Conservation (phyloP, 2,113 vertebrate species). For the Pimephales promelas region DNA sequence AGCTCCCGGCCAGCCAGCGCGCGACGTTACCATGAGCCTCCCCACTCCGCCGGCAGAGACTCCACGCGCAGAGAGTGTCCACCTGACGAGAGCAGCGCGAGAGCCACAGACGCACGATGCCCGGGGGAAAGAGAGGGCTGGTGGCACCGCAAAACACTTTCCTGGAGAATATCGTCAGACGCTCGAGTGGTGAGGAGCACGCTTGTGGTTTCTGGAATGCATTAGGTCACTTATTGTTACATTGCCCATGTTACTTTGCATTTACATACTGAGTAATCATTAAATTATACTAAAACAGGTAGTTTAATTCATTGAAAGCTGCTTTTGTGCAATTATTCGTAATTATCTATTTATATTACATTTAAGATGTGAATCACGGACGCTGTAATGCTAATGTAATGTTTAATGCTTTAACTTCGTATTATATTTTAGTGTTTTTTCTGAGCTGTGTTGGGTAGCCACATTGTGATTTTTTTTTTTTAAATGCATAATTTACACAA, state of each 20-base stretch:
- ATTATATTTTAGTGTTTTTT: not conserved
- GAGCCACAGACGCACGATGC: constrained; percentile 82
- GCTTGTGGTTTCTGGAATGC: not conserved
- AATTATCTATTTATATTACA: not conserved
- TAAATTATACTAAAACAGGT: not conserved
- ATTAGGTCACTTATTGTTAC: not conserved
- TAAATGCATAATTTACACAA: not conserved
- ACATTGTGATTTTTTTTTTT: not conserved
- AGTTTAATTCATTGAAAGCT: not conserved
- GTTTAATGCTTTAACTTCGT: not conserved
- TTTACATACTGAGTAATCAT: not conserved
- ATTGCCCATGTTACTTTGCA: not conserved
- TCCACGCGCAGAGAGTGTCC: constrained; percentile 72
- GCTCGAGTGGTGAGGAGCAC: constrained; percentile 87
- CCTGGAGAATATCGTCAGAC: constrained; percentile 94
- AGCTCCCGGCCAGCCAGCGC: constrained; percentile 68
- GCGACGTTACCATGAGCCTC: constrained; percentile 82
- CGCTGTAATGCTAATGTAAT: not conserved
- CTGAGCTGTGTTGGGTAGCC: not conserved
- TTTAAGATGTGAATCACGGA: not conserved
- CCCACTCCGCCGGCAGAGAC: constrained; percentile 74
- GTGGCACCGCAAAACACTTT: constrained; percentile 99
- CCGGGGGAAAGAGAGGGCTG: constrained; percentile 96
- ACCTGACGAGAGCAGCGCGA: constrained; percentile 65
- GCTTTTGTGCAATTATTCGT: not conserved